Evolutionary conservation across 2,113 vertebrate genomes (phyloP), one percentile per base, ranked within the genome.

Genomic region (Phodopus roborovskii): DNA sequence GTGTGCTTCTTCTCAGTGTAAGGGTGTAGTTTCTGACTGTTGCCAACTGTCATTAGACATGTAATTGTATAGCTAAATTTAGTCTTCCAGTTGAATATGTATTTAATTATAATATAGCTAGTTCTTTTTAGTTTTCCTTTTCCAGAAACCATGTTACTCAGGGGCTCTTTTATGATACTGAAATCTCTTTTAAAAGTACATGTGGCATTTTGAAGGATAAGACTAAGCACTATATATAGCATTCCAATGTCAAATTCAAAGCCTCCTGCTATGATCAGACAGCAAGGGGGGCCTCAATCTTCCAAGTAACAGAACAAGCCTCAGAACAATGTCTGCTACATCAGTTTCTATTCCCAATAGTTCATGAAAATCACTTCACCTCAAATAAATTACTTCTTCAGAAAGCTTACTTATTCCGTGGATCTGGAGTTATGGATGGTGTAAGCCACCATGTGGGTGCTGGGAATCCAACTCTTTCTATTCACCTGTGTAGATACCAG

Each of bases 181-280:
- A 97, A 77, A 58, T 94, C 74, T 92, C 91, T 89, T 96, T 81
- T 28, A 36, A 78, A 93, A 95, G 88, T 92, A 70, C n/a, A 28
- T 87, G 66, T 95, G 87, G 90, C 96, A 97, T 96, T 96, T 98
- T 93, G 78, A 95, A 97, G 88, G 45, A 74, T 92, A 85, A 91
- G 78, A 93, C 70, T 64, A 87, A 79, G 36, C 70, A 36, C 92
- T 97, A 84, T 96, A 96, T 97, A 92, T 94, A 96, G 90, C 12
- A 30, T 53, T 60, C 66, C 30, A 53, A 58, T 82, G 75, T 93
- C 45, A 84, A 88, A 96, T 62, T 84, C 84, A 88, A 90, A 94
- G 90, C 83, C 79, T 92, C 95, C 70, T 93, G 66, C 88, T 95
- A 58, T 30, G 79, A 75, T 88, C 60, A 92, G 87, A 96, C n/a